A percentile compares a stretch with the other conserved stretches of the same genome.
These are phyloP conservation scores for Apodemia hepburni DNA, from an alignment of 2,888 invertebrate genomes.

Conservation along the genomic window DNA sequence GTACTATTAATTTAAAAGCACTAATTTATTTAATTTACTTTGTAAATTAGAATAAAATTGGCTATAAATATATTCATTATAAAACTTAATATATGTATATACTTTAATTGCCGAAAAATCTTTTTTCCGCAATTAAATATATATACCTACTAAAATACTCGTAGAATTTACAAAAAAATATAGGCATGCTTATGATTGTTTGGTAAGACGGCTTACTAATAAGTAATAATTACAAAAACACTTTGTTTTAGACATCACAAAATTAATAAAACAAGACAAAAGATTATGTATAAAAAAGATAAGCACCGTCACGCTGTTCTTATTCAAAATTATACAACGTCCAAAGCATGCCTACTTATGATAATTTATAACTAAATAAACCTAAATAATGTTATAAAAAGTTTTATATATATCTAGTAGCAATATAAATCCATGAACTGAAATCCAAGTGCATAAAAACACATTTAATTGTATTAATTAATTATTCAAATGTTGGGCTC, in stretches of 20 bases:
- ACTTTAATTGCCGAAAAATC: no score
- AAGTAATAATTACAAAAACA: not conserved
- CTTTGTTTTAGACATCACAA: conserved; percentile 4
- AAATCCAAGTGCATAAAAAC: conserved; percentile 2
- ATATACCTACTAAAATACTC: no score
- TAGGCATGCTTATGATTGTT: no score
- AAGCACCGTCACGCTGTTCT: conserved; percentile 1
- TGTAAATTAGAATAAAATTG: no score
- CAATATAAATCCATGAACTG: not conserved
- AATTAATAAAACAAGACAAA: conserved; percentile 10
- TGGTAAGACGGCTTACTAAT: not conserved
- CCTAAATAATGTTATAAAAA: not conserved
- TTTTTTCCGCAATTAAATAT: no score
- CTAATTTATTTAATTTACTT: no score
- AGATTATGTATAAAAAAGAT: conserved; percentile 1
- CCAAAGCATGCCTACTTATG: not conserved
- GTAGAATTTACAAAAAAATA: no score
- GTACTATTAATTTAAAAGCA: no score
- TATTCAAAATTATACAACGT: conserved; percentile 7
- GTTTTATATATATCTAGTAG: not conserved
- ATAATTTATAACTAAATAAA: conserved; percentile 11
- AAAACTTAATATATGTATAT: no score
- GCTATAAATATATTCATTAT: no score
- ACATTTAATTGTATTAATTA: conserved; percentile 3
- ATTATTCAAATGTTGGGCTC: not conserved